Conservation (phyloP, 2,113 vertebrate species). For the Crotalus tigris region DNA sequence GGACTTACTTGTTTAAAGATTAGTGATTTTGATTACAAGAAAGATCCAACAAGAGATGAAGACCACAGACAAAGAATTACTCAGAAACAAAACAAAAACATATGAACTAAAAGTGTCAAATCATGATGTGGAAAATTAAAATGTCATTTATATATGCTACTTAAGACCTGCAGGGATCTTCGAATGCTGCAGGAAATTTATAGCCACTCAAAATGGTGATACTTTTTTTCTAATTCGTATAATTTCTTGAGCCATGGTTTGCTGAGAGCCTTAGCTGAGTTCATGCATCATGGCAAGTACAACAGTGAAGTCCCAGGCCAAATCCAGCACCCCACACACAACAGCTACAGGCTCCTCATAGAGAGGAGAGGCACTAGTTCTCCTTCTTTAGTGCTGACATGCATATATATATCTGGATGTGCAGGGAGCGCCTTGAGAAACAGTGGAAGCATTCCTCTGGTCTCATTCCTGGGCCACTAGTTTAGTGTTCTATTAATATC, state of each 20-base stretch:
- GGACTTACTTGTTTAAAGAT: background rate
- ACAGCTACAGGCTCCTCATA: background rate
- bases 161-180: background rate
- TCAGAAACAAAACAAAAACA: background rate
- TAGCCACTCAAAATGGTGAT: background rate
- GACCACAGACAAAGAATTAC: background rate
- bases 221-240: background rate
- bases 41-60: background rate
- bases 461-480: conserved; percentile 5
- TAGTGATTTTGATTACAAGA: background rate
- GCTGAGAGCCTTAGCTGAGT: background rate
- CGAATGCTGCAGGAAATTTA: background rate
- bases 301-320: background rate
- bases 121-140: background rate
- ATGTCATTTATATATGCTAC: background rate
- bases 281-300: background rate
- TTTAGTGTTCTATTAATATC: background rate
- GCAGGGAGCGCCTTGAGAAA: background rate
- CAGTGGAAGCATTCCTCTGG: background rate
- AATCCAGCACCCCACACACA: background rate
- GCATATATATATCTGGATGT: background rate
- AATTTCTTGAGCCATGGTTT: background rate
- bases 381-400: background rate
- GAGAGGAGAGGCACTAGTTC: rapidly evolving
- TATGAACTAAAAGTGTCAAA: background rate